Percentiles rank a stretch among this genome's conserved stretches.
These are phyloP conservation scores for Danionella cerebrum DNA, from an alignment of 2,113 vertebrate genomes.

Conservation along the genomic window DNA sequence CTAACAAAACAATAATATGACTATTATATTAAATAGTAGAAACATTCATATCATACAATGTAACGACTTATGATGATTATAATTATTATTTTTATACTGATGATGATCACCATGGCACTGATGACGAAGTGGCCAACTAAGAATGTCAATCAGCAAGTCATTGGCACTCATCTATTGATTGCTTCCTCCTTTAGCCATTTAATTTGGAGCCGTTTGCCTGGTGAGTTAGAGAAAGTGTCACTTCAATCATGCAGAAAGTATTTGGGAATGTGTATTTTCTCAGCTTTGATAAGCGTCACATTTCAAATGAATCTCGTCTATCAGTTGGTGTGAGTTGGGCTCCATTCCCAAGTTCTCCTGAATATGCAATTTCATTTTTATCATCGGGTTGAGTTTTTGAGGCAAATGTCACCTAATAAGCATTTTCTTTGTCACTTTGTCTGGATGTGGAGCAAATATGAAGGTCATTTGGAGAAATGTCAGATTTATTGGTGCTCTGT, in stretches of 20 bases:
- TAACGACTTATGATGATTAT: too few relatives aligned
- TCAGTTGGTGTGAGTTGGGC: background rate
- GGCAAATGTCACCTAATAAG: slow-evolving; percentile 18
- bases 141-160: background rate
- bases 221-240: background rate
- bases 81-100: too few relatives aligned
- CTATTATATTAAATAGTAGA: too few relatives aligned
- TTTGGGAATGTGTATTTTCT: background rate
- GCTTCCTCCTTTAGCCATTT: background rate
- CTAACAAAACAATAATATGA: too few relatives aligned
- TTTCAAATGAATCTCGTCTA: slow-evolving; percentile 2
- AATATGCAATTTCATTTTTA: background rate
- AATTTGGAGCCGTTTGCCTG: background rate
- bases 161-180: background rate
- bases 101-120: background rate
- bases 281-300: background rate
- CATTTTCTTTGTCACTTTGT: background rate
- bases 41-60: too few relatives aligned
- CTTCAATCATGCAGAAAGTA: background rate
- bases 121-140: background rate
- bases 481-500: slow-evolving; percentile 6
- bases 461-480: slow-evolving; percentile 13
- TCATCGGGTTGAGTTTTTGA: slow-evolving; percentile 4
- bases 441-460: slow-evolving; percentile 3
- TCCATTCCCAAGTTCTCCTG: background rate